phyloP scores from a whole-genome alignment of 1,140 invertebrate genomes.

The Steinernema feltiae region DNA sequence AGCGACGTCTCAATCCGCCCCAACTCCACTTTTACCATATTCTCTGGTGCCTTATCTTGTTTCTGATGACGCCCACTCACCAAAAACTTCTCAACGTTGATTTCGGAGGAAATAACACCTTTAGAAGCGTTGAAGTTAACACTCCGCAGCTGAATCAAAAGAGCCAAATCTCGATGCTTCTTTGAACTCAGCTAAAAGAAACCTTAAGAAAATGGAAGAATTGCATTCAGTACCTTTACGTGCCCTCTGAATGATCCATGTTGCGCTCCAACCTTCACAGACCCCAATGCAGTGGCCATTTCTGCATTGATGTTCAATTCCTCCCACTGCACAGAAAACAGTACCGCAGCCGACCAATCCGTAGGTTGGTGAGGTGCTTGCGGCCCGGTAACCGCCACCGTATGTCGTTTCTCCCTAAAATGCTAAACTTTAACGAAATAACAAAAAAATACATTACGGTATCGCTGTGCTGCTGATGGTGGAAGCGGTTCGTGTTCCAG shows the following conservation, averaged over 20 bases:
- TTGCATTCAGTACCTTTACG: not conserved
- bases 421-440: not conserved
- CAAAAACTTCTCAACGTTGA: slow-evolving; percentile 35
- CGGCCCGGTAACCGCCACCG: not conserved
- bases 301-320: slow-evolving; percentile 53
- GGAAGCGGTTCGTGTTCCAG: slow-evolving; percentile 15
- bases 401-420: not conserved
- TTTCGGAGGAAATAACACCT: slow-evolving; percentile 50
- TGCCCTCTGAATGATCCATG: slow-evolving; percentile 33
- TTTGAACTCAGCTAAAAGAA: slow-evolving; percentile 40
- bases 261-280: slow-evolving; percentile 26
- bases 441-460: not conserved
- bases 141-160: slow-evolving; percentile 9
- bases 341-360: slow-evolving; percentile 37
- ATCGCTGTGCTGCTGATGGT: slow-evolving; percentile 21
- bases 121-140: slow-evolving; percentile 7
- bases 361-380: not conserved
- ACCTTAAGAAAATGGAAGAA: not conserved
- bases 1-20: slow-evolving; percentile 40
- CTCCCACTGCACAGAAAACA: slow-evolving; percentile 50
- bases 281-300: slow-evolving; percentile 54
- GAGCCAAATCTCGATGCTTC: slow-evolving; percentile 37
- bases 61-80: slow-evolving; percentile 36
- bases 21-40: slow-evolving; percentile 40
- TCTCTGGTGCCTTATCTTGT: slow-evolving; percentile 42